Percentiles rank a stretch among this genome's conserved stretches.
Evolutionary conservation across 2,888 invertebrate species (phyloP).

Genomic region (Acronicta aceris): DNA sequence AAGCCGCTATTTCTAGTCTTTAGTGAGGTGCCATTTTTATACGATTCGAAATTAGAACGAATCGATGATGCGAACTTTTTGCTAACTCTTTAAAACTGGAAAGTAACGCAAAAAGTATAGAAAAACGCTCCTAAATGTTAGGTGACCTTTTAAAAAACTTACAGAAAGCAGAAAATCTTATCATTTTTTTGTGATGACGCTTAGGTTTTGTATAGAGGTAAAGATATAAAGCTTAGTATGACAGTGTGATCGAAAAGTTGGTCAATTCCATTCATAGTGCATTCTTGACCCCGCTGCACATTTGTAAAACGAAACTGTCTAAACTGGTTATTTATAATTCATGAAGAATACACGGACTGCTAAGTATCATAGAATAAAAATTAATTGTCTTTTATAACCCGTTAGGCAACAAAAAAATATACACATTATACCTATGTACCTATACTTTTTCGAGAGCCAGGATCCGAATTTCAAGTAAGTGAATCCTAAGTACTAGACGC

Average conservation of each 20-base stretch:
- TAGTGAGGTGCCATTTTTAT: constrained; percentile 42
- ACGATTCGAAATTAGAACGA: constrained; percentile 38
- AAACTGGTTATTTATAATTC: constrained; percentile 30
- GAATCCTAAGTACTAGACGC: too few species aligned
- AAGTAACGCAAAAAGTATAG: constrained; percentile 12
- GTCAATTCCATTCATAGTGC: constrained; percentile 28
- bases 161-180: constrained; percentile 6
- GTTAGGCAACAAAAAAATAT: too few species aligned
- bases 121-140: not conserved
- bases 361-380: constrained; percentile 19
- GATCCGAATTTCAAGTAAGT: too few species aligned
- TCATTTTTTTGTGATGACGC: not conserved
- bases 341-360: constrained; percentile 10
- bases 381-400: not conserved
- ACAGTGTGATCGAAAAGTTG: constrained; percentile 25
- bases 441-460: too few species aligned
- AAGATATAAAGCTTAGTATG: constrained; percentile 1
- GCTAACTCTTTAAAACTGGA: constrained; percentile 13
- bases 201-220: not conserved
- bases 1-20: constrained; percentile 54
- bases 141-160: not conserved
- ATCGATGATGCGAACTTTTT: constrained; percentile 23
- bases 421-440: too few species aligned
- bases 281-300: constrained; percentile 33
- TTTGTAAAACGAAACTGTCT: constrained; percentile 29